phyloP scores from a whole-genome alignment of 2,797 vertebrate species.

The Pangasius macronema region DNA sequence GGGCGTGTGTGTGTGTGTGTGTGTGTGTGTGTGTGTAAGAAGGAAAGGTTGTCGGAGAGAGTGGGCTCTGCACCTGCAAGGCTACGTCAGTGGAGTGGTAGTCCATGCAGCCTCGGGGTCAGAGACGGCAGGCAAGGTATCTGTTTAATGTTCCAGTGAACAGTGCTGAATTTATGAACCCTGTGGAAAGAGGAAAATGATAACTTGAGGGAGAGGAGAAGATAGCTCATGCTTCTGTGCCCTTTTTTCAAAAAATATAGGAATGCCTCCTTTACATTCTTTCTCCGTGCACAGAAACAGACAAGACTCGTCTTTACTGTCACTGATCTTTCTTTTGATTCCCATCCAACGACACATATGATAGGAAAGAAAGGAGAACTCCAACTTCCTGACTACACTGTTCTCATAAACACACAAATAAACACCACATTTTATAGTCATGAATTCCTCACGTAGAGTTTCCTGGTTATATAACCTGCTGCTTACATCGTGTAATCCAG shows the following conservation, averaged over 20 bases:
- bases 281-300: constrained; percentile 23
- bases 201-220: constrained; percentile 46
- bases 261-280: constrained; percentile 49
- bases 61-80: constrained; percentile 61
- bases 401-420: constrained; percentile 25
- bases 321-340: constrained; percentile 14
- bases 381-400: background rate
- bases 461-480: constrained; percentile 20
- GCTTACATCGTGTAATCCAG: background rate
- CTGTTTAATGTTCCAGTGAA: constrained; percentile 63
- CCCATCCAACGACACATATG: background rate
- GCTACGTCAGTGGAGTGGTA: constrained; percentile 61
- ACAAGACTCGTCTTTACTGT: constrained; percentile 8
- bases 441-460: background rate
- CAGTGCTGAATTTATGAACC: constrained; percentile 64
- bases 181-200: constrained; percentile 45
- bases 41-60: constrained; percentile 23
- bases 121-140: constrained; percentile 57
- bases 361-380: background rate
- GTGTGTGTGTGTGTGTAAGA: background rate
- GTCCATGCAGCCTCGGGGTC: constrained; percentile 59
- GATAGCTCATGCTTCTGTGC: constrained; percentile 54
- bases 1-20: background rate
- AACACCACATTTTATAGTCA: background rate
- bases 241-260: constrained; percentile 16